Conservation (phyloP, 1,140 invertebrate genomes). For the Drosophila miranda region DNA sequence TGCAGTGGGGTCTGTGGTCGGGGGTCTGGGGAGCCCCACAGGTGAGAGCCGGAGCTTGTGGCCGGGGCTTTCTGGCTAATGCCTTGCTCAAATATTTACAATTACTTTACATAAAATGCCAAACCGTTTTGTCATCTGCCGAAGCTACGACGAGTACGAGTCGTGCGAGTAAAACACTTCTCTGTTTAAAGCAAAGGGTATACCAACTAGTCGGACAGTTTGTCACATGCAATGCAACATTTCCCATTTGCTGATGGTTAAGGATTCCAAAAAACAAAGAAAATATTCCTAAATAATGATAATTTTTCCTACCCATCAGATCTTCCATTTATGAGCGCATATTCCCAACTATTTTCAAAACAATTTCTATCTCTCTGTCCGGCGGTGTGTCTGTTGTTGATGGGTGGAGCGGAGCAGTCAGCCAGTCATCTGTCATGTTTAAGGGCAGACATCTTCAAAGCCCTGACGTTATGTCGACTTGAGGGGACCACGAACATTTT, state of each 20-base stretch:
- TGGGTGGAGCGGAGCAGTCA: slow-evolving; percentile 17
- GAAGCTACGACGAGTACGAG: no score
- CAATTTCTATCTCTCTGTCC: background rate
- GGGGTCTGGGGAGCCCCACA: no score
- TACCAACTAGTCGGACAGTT: no score
- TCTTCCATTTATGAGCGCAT: no score
- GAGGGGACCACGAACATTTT: slow-evolving; percentile 7
- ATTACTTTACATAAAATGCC: slow-evolving; percentile 69
- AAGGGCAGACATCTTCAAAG: slow-evolving; percentile 42
- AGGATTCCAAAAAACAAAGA: no score
- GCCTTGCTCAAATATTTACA: slow-evolving; percentile 63
- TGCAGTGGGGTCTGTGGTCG: background rate
- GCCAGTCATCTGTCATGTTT: slow-evolving; percentile 57
- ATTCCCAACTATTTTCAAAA: background rate
- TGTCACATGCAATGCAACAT: no score
- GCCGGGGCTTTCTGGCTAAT: slow-evolving; percentile 37
- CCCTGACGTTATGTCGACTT: no score
- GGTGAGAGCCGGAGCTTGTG: no score
- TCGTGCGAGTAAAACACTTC: no score
- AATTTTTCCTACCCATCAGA: no score
- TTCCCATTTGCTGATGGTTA: no score
- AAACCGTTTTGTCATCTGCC: slow-evolving; percentile 15
- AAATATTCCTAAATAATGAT: background rate
- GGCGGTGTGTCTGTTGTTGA: background rate
- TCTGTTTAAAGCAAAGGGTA: no score